Evolutionary conservation across 2,797 vertebrate species (phyloP).

Genomic region (Dendrocincla fuliginosa): DNA sequence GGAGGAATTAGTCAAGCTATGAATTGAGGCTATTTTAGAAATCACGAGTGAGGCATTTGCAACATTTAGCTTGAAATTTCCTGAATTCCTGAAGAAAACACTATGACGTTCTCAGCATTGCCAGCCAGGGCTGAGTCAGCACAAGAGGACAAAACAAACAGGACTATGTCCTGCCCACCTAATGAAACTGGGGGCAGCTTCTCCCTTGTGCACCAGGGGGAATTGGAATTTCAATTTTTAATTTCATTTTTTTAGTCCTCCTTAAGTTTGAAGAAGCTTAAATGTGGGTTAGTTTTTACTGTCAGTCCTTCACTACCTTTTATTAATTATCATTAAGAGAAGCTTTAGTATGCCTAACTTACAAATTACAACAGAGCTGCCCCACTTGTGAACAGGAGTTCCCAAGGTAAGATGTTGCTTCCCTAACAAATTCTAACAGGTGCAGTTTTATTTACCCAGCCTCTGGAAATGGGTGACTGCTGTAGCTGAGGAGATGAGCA

Average conservation of each 20-base stretch:
- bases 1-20: not conserved
- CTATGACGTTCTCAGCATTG: not conserved
- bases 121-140: slow-evolving; percentile 27
- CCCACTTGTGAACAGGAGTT: not conserved
- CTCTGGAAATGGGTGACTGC: not conserved
- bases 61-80: not conserved
- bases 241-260: not conserved
- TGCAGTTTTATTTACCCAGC: not conserved
- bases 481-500: not conserved
- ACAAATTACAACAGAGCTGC: not conserved
- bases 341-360: not conserved
- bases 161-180: not conserved
- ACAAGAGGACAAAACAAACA: not conserved
- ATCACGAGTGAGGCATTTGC: not conserved
- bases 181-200: not conserved
- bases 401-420: not conserved
- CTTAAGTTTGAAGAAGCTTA: not conserved
- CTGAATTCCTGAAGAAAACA: slow-evolving; percentile 8
- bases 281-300: not conserved
- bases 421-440: not conserved
- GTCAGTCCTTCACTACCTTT: not conserved
- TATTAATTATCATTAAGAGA: not conserved
- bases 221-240: not conserved
- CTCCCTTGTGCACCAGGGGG: not conserved
- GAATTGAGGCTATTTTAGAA: not conserved